Evolutionary conservation across 2,888 invertebrate genomes (phyloP), one percentile per base, ranked within the genome.

Genomic region (Drosophila phalerata): DNA sequence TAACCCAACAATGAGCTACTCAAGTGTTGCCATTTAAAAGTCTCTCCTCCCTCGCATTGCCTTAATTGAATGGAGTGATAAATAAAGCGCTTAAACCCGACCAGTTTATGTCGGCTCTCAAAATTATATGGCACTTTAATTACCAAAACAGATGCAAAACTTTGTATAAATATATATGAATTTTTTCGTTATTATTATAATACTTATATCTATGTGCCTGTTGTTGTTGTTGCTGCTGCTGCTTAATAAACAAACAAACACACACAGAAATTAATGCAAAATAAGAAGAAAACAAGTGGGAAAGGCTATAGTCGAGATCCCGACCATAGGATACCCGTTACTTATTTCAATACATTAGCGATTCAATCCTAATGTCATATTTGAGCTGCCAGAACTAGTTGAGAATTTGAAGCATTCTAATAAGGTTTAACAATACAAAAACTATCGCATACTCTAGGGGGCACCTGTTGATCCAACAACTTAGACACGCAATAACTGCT

Each of bases 251-350:
- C 30, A 58, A 45, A 60, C 61, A 67, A 58, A 69, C 34, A 51
- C 22, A 58, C 32, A 57, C 45, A 49, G 63, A 69, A 86, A 72
- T 73, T 75, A 81, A 87, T 81, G 88, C 77, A 73, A 87, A 87
- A 78, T 80, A 85, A 81, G 85, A 86, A 71, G 73, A 81, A 81
- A 82, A n/a, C n/a, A n/a, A n/a, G n/a, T n/a, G n/a, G n/a, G n/a
- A n/a, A n/a, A n/a, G n/a, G n/a, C n/a, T n/a, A n/a, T n/a, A n/a
- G n/a, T n/a, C n/a, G n/a, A n/a, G n/a, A n/a, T n/a, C n/a, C n/a
- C n/a, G n/a, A n/a, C n/a, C n/a, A n/a, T n/a, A n/a, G n/a, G n/a
- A n/a, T n/a, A n/a, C n/a, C n/a, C n/a, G n/a, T n/a, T n/a, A n/a
- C n/a, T n/a, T n/a, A n/a, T n/a, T n/a, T n/a, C n/a, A n/a, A n/a